Conservation (phyloP, 2,888 invertebrate species). For the Chrysotoxum bicinctum region DNA sequence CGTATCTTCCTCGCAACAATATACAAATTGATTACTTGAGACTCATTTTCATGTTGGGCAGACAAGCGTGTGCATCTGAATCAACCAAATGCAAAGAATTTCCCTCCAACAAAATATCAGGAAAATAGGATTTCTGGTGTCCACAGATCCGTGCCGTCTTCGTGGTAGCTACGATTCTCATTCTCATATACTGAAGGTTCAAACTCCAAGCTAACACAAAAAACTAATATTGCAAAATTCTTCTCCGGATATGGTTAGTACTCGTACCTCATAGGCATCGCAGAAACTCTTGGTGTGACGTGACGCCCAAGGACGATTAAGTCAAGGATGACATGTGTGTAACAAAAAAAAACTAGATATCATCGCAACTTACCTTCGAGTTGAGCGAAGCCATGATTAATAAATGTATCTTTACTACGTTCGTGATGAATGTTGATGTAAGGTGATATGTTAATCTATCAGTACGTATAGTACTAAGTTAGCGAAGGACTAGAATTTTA, state of each 20-base stretch:
- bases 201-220: too few relatives aligned
- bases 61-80: conserved; percentile 9
- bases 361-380: neutral
- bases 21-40: conserved; percentile 50
- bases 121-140: neutral
- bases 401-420: conserved; percentile 21
- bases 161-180: neutral
- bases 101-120: neutral
- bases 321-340: conserved; percentile 32
- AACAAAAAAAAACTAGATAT: conserved; percentile 4
- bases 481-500: too few relatives aligned
- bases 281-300: too few relatives aligned
- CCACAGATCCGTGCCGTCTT: conserved; percentile 5
- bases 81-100: neutral
- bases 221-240: conserved; percentile 44
- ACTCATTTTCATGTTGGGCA: conserved; percentile 50
- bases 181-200: conserved; percentile 4
- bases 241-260: neutral
- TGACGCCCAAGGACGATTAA: conserved; percentile 21
- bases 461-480: too few relatives aligned
- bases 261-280: too few relatives aligned
- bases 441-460: conserved; percentile 34
- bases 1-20: neutral
- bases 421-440: conserved; percentile 1
- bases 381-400: neutral